These are phyloP conservation scores for Melanchra persicariae DNA, from an alignment of 2,888 invertebrate genomes.

Conservation along the genomic window DNA sequence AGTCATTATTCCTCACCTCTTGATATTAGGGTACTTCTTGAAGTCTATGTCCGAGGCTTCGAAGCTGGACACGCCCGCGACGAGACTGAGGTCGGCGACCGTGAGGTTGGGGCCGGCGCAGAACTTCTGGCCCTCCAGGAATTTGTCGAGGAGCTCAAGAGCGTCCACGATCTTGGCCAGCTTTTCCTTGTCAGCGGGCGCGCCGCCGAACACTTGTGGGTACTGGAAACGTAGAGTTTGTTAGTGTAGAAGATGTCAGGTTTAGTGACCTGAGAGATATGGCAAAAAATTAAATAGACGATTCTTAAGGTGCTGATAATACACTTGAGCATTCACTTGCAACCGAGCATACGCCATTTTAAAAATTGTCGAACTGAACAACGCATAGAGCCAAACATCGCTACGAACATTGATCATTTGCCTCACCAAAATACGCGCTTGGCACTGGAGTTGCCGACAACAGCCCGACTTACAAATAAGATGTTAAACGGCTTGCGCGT, in stretches of 20 bases:
- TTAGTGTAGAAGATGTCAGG: background rate
- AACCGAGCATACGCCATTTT: too few relatives aligned
- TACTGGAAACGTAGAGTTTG: slow-evolving; percentile 80
- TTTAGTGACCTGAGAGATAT: background rate
- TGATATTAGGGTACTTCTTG: slow-evolving; percentile 92
- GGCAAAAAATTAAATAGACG: background rate
- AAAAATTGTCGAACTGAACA: too few relatives aligned
- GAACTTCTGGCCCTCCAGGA: slow-evolving; percentile 93
- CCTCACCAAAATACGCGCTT: background rate
- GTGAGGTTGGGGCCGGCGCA: slow-evolving; percentile 94
- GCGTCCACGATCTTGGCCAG: slow-evolving; percentile 93
- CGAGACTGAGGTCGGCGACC: slow-evolving; percentile 94
- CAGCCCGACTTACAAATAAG: too few relatives aligned
- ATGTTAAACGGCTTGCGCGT: too few relatives aligned
- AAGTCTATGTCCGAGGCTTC: slow-evolving; percentile 93
- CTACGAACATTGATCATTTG: too few relatives aligned
- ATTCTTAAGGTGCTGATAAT: background rate
- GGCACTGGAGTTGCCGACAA: too few relatives aligned
- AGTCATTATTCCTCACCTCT: slow-evolving; percentile 74
- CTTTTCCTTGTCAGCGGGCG: slow-evolving; percentile 92
- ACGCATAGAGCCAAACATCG: too few relatives aligned
- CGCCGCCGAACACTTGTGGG: slow-evolving; percentile 91
- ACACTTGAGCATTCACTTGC: too few relatives aligned
- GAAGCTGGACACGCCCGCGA: slow-evolving; percentile 93
- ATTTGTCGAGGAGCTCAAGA: slow-evolving; percentile 93